Conservation (phyloP, 2,888 invertebrate genomes). For the Andrena hattorfiana region DNA sequence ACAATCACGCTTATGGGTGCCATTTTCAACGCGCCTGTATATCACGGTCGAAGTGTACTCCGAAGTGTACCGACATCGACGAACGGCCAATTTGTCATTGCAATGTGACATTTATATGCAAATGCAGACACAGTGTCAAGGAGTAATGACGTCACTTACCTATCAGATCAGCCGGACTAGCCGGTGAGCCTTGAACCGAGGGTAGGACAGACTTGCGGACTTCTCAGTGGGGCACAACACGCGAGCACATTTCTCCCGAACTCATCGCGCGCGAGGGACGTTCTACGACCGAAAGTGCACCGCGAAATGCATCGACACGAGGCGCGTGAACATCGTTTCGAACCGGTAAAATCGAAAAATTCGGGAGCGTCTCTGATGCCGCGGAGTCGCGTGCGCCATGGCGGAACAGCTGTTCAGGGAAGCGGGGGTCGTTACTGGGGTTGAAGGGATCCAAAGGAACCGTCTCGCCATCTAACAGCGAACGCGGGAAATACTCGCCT, state of each 20-base stretch:
- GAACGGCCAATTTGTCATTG: background rate
- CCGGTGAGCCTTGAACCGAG: constrained; percentile 25
- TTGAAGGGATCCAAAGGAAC: constrained; percentile 18
- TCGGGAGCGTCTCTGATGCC: constrained; percentile 57
- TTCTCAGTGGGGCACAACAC: constrained; percentile 55
- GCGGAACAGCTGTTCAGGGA: constrained; percentile 70
- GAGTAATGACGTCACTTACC: constrained; percentile 16
- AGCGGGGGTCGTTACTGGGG: constrained; percentile 48
- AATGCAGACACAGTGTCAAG: background rate
- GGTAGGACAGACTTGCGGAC: constrained; percentile 10
- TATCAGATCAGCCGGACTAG: constrained; percentile 6
- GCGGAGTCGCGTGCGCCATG: constrained; percentile 73
- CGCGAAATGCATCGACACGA: constrained; percentile 40
- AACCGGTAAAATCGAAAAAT: constrained; percentile 55
- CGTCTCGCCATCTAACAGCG: constrained; percentile 53
- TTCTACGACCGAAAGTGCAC: constrained; percentile 60
- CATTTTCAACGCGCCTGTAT: constrained; percentile 3
- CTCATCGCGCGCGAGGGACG: constrained; percentile 28
- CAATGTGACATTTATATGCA: background rate
- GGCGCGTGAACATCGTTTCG: constrained; percentile 53
- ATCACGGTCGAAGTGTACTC: background rate
- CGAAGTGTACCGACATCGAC: background rate
- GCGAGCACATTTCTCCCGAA: constrained; percentile 35
- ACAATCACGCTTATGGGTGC: background rate
- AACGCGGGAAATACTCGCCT: background rate